Base-by-base conservation (phyloP, 1,140 invertebrate species). In the Carposina sasakii region DNA sequence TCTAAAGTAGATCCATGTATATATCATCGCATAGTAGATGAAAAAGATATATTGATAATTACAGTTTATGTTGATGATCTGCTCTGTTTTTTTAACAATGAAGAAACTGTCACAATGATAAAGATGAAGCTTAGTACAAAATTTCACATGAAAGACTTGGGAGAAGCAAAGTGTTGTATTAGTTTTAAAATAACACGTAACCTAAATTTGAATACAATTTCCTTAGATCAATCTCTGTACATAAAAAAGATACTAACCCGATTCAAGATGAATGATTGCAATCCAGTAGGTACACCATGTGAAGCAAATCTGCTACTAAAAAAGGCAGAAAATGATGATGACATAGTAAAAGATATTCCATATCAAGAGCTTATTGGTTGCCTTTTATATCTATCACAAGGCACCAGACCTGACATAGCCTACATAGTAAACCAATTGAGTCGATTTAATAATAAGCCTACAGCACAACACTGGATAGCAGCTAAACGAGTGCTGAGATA, bases 1-100 rank as follows among this genome's bases (percentile, higher is more conserved):
- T 59, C 58, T 17, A 52, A 57, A 42, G 15, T 42, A 13, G 61
- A 67, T 43, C 54, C 57, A 15, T 67, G 58, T 52, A 36, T 64
- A 33, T 68, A 64, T 36, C 62, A 53, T 36, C 43, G 23, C 12
- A 53, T 40, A 16, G 21, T 12, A 24, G 49, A 17, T 37, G 34
- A 6, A 48, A 19, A 26, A 10, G 23, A 41, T 2, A 33, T 37
- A 36, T n/a, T 49, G 16, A 48, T 49, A 26, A 53, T 67, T 36
- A 36, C 58, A 3, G 31, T 67, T 1, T 65, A 53, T 48, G 65
- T 67, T 17, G 65, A 65, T 60, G 65, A 65, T 30, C 2, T 63
- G 9, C n/a, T 66, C 15, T n/a, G 52, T 16, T 62, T 61, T 15
- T 22, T 23, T 20, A 39, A 41, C 37, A 33, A 37, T 30, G 17